phyloP scores from a whole-genome alignment of 2,113 vertebrate species.

The Pyrgilauda ruficollis region DNA sequence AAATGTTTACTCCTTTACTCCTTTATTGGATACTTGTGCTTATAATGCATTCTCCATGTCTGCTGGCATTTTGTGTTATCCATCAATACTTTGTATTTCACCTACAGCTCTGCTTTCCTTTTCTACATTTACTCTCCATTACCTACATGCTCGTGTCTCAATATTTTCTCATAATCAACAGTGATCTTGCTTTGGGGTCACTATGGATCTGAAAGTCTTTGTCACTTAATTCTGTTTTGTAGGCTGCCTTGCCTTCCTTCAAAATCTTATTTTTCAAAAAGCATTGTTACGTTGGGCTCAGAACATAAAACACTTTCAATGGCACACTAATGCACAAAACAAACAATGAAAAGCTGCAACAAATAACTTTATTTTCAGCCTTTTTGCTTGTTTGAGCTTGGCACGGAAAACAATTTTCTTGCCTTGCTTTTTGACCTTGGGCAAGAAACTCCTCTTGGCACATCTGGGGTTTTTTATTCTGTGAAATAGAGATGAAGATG shows the following conservation, averaged over 20 bases:
- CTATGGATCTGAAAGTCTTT: background rate
- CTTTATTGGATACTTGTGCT: background rate
- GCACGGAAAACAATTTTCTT: background rate
- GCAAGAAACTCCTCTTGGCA: background rate
- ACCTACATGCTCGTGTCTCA: accelerated
- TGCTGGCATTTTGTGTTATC: background rate
- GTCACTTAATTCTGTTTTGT: background rate
- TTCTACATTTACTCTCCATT: background rate
- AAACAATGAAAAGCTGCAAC: slow-evolving; percentile 1
- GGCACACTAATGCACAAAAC: background rate
- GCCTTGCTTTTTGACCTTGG: slow-evolving; percentile 29
- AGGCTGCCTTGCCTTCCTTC: background rate
- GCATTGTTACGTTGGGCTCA: background rate
- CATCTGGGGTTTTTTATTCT: background rate
- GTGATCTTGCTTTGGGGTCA: background rate
- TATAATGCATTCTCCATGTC: accelerated
- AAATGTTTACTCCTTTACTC: background rate
- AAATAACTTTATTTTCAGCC: background rate
- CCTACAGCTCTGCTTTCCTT: background rate
- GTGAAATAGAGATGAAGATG: slow-evolving; percentile 17
- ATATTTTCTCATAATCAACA: background rate
- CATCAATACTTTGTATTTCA: background rate
- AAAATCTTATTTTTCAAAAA: background rate
- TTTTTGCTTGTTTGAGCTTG: background rate
- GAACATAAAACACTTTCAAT: background rate